Evolutionary conservation across 2,797 vertebrate species (phyloP), one percentile per base, ranked within the genome.

Genomic region (Loris lydekkerianus): DNA sequence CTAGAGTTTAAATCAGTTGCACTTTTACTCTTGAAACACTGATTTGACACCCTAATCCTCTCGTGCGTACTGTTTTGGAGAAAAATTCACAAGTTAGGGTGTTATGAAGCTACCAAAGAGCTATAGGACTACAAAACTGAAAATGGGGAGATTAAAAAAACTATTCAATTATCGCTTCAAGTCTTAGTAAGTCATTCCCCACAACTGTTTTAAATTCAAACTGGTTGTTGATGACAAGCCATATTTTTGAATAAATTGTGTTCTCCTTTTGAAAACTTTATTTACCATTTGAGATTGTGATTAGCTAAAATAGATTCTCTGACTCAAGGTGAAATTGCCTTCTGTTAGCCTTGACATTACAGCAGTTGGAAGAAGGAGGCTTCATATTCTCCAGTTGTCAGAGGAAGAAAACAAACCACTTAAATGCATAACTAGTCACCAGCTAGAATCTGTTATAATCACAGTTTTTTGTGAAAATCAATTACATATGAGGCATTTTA

Each of bases 131-230:
- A 56, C 70, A 76, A 73, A 63, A 49, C 29, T 83, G 37, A 89
- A 96, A 96, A 92, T 73, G 29, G 27, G 23, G 18, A 70, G 9
- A 14, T 53, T 63, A 75, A 60, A 86, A 88, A 21, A 93, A 61
- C 2, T 29, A 17, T 76, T 83, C 83, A n/a, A 73, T 78, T 40
- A 81, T 65, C 75, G 27, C 40, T 97, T 83, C 2, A 27, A 69
- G 4, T 75, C 43, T 77, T 92, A 76, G 65, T 86, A 93, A 96
- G 73, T 58, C 5, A 77, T 86, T 95, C 95, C 56, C 15, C 49
- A 82, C 72, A 94, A 93, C 31, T 96, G 49, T 95, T 96, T 82
- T 86, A 94, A 93, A 88, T 91, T 94, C 56, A 92, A 73, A 94
- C 61, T 95, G 78, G 80, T 93, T 70, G 86, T 78, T 96, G 92